Evolutionary conservation across 2,888 invertebrate genomes (phyloP).

Genomic region (Heliconius ismenius): DNA sequence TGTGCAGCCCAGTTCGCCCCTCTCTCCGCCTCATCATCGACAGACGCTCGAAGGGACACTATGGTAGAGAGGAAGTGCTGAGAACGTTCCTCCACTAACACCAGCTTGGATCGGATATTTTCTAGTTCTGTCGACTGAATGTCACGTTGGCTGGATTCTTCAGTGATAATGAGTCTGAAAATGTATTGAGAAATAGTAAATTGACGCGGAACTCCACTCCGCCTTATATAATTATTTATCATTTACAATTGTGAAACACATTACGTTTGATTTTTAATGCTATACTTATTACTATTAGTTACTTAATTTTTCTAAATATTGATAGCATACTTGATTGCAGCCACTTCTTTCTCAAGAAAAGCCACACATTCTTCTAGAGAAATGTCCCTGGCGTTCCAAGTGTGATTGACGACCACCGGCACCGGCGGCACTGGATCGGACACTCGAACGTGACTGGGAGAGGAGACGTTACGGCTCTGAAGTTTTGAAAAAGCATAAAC

Average conservation of each 20-base stretch:
- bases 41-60: slow-evolving; percentile 69
- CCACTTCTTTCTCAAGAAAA: slow-evolving; percentile 71
- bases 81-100: slow-evolving; percentile 70
- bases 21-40: slow-evolving; percentile 78
- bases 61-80: slow-evolving; percentile 74
- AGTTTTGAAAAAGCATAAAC: neutral
- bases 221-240: too few relatives aligned
- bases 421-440: slow-evolving; percentile 57
- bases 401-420: slow-evolving; percentile 57
- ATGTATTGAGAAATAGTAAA: neutral
- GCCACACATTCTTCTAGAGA: slow-evolving; percentile 69
- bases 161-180: slow-evolving; percentile 63
- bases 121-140: slow-evolving; percentile 69
- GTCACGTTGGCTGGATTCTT: slow-evolving; percentile 66
- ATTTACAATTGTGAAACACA: too few relatives aligned
- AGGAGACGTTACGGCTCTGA: slow-evolving; percentile 57
- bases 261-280: neutral
- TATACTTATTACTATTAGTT: neutral
- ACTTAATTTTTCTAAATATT: neutral
- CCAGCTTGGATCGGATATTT: slow-evolving; percentile 67
- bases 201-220: neutral
- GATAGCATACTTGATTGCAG: slow-evolving; percentile 65
- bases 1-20: slow-evolving; percentile 77
- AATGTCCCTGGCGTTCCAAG: slow-evolving; percentile 63
- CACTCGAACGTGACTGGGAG: slow-evolving; percentile 63